phyloP scores from a whole-genome alignment of 2,888 invertebrate species.

The Coenonympha arcania region DNA sequence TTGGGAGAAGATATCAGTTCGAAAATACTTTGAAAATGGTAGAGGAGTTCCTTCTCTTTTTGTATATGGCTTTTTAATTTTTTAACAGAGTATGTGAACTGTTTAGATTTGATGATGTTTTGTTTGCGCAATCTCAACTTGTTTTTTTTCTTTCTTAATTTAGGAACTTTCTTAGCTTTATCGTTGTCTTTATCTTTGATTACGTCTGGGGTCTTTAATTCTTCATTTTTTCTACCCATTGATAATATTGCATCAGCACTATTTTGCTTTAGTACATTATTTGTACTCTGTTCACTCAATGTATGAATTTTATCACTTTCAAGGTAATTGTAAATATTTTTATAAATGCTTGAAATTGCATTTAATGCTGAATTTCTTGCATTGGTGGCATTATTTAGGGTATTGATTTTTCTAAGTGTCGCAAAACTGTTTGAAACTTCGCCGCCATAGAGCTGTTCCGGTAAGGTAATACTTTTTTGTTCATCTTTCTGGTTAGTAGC shows the following conservation, averaged over 20 bases:
- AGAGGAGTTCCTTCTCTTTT: conserved; percentile 30
- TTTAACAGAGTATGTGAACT: conserved; percentile 35
- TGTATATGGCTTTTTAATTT: conserved; percentile 30
- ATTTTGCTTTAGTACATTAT: conserved; percentile 20
- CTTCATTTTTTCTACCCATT: conserved; percentile 24
- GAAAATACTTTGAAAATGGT: conserved; percentile 41
- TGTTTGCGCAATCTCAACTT: conserved; percentile 9
- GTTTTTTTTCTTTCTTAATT: conserved; percentile 8
- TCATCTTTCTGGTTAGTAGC: neutral
- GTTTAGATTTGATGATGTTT: conserved; percentile 32
- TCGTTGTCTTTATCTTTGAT: neutral
- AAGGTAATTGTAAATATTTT: conserved; percentile 7
- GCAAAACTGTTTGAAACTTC: neutral
- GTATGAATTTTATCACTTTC: neutral
- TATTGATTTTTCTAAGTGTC: neutral
- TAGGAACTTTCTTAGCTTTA: neutral
- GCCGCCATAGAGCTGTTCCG: neutral
- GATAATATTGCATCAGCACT: conserved; percentile 28
- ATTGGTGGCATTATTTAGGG: neutral
- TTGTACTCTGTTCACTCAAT: neutral
- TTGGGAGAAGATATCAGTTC: conserved; percentile 41
- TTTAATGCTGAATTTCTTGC: neutral
- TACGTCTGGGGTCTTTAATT: conserved; percentile 15
- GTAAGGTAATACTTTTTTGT: neutral
- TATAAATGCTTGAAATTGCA: conserved; percentile 11